A percentile compares a stretch with the other conserved stretches of the same genome.
phyloP scores from a whole-genome alignment of 37 sponge, comb jelly and placozoan species.

The Cliona cf. orientalis region DNA sequence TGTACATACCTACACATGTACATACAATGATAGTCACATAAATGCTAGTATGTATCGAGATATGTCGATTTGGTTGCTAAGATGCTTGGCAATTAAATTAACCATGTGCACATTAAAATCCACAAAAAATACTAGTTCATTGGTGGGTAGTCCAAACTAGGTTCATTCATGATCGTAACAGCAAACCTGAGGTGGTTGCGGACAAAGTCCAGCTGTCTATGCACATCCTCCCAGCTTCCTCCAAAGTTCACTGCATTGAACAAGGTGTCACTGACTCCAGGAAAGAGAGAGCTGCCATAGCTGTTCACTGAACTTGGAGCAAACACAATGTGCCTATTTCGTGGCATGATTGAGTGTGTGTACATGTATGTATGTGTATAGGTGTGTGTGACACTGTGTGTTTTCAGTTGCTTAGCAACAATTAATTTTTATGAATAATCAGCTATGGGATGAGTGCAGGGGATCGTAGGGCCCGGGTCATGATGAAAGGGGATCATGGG shows the following conservation, averaged over 20 bases:
- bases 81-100: too few species aligned
- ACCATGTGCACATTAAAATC: too few species aligned
- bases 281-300: slow-evolving; percentile 84
- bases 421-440: background rate
- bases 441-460: too few species aligned
- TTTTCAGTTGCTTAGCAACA: background rate
- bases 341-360: too few species aligned
- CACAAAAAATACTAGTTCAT: too few species aligned
- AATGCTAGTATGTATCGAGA: too few species aligned
- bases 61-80: too few species aligned
- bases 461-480: too few species aligned
- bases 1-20: too few species aligned
- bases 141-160: slow-evolving; percentile 20
- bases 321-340: slow-evolving; percentile 92
- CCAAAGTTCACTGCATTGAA: slow-evolving; percentile 45
- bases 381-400: background rate
- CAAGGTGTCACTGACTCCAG: slow-evolving; percentile 83
- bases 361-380: too few species aligned
- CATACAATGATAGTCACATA: too few species aligned
- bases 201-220: slow-evolving; percentile 64
- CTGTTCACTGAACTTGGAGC: slow-evolving; percentile 84
- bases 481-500: too few species aligned
- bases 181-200: slow-evolving; percentile 64
- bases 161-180: slow-evolving; percentile 66
- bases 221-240: slow-evolving; percentile 70